These are phyloP conservation scores for Entomobrya multifasciata DNA, from an alignment of 2,888 invertebrate genomes.

Conservation along the genomic window DNA sequence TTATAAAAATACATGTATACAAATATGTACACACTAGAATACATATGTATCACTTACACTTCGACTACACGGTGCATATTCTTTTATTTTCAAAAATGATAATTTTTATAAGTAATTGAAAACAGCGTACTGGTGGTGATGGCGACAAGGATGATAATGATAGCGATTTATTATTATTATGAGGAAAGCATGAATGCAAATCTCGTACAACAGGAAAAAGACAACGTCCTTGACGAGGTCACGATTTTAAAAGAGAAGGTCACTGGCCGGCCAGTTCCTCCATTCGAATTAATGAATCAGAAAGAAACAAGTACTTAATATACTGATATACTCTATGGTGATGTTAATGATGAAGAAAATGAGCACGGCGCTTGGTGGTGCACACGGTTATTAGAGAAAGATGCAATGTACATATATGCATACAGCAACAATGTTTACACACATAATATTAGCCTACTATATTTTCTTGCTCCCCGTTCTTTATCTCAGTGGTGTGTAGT, in stretches of 20 bases:
- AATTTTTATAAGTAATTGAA: too few relatives aligned
- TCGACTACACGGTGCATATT: too few relatives aligned
- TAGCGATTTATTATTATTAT: background rate
- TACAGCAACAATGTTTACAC: background rate
- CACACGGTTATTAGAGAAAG: background rate
- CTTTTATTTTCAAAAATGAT: too few relatives aligned
- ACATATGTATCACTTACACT: slow-evolving; percentile 27
- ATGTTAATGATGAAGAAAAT: slow-evolving; percentile 46
- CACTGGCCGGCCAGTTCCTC: slow-evolving; percentile 78
- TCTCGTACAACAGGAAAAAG: slow-evolving; percentile 48
- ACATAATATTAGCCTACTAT: background rate
- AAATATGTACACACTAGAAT: background rate
- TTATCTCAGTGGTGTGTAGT: too few relatives aligned
- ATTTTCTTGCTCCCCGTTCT: background rate
- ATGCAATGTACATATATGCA: background rate
- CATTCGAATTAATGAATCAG: slow-evolving; percentile 67
- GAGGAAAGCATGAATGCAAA: slow-evolving; percentile 7
- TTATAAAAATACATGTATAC: too few relatives aligned
- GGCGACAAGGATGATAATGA: slow-evolving; percentile 13
- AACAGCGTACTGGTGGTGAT: too few relatives aligned
- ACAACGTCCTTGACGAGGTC: slow-evolving; percentile 80
- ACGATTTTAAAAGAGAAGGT: slow-evolving; percentile 76
- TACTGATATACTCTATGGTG: background rate
- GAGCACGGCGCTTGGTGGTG: slow-evolving; percentile 1
- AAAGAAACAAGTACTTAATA: slow-evolving; percentile 63